A percentile compares a stretch with the other conserved stretches of the same genome.
phyloP scores from a whole-genome alignment of 2,888 invertebrate species.

The Caenorhabditis japonica region DNA sequence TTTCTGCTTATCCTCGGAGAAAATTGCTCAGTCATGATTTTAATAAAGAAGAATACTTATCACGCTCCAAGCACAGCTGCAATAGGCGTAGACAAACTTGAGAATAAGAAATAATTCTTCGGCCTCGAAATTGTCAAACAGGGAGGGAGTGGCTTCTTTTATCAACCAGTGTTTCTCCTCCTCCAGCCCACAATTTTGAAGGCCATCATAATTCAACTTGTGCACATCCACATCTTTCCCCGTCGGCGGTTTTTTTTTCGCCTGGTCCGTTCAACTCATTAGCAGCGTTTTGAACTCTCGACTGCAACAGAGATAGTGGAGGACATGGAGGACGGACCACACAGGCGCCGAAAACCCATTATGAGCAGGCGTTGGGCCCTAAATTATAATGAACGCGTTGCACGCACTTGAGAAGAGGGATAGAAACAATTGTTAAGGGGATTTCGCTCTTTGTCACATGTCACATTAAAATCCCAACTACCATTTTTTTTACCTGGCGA shows the following conservation, averaged over 20 bases:
- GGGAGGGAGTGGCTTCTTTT: slow-evolving; percentile 35
- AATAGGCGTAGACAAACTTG: neutral
- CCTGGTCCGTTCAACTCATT: slow-evolving; percentile 32
- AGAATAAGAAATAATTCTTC: slow-evolving; percentile 6
- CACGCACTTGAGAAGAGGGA: slow-evolving; percentile 42
- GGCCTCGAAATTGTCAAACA: slow-evolving; percentile 7
- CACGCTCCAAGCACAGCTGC: no score
- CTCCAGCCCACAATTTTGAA: slow-evolving; percentile 27
- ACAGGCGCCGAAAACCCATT: slow-evolving; percentile 50
- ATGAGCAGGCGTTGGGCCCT: slow-evolving; percentile 61
- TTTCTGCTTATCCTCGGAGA: slow-evolving; percentile 14
- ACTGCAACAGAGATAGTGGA: slow-evolving; percentile 30
- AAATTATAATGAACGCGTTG: slow-evolving; percentile 57
- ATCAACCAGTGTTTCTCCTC: slow-evolving; percentile 1
- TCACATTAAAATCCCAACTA: neutral
- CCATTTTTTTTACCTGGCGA: slow-evolving; percentile 39
- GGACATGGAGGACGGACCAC: slow-evolving; percentile 43
- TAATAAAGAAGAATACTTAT: no score
- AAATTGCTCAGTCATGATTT: slow-evolving; percentile 15
- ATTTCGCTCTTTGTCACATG: no score
- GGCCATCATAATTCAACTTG: slow-evolving; percentile 48
- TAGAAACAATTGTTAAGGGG: no score
- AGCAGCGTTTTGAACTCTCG: slow-evolving; percentile 26
- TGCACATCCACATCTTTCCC: slow-evolving; percentile 10
- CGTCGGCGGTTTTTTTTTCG: slow-evolving; percentile 22